Evolutionary conservation across 2,113 vertebrate genomes (phyloP).

Genomic region (Ifrita kowaldi): DNA sequence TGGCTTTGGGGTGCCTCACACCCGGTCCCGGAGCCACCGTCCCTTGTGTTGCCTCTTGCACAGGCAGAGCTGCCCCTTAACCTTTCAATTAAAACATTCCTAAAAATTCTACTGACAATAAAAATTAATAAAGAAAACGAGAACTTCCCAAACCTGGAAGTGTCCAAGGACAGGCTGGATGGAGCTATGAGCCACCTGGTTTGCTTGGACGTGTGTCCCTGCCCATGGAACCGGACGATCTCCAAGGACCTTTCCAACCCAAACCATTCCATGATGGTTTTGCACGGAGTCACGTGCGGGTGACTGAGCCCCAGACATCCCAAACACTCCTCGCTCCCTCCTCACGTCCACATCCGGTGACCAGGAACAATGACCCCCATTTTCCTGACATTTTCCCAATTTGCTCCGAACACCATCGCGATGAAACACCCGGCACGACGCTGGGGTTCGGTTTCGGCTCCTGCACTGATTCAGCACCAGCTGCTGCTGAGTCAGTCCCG

Average conservation of each 20-base stretch:
- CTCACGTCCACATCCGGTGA: accelerated
- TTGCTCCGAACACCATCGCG: accelerated
- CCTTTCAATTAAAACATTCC: neutral
- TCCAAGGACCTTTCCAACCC: neutral
- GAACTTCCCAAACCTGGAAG: neutral
- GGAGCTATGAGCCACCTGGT: neutral
- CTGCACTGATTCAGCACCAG: neutral
- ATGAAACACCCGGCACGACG: neutral
- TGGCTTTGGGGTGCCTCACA: neutral
- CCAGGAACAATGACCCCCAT: accelerated
- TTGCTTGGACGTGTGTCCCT: accelerated
- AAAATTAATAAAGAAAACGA: accelerated
- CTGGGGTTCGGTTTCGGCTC: neutral
- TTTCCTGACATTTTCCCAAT: neutral
- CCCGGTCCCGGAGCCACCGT: accelerated
- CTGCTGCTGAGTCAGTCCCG: slow-evolving; percentile 6
- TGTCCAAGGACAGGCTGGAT: neutral
- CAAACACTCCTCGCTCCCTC: neutral
- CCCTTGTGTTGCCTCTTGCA: accelerated
- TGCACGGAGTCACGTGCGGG: accelerated
- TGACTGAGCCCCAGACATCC: neutral
- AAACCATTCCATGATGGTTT: accelerated
- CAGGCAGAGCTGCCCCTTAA: neutral
- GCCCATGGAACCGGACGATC: accelerated
- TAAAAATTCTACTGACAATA: accelerated